phyloP scores from a whole-genome alignment of 2,113 vertebrate genomes.

The Eptesicus fuscus region DNA sequence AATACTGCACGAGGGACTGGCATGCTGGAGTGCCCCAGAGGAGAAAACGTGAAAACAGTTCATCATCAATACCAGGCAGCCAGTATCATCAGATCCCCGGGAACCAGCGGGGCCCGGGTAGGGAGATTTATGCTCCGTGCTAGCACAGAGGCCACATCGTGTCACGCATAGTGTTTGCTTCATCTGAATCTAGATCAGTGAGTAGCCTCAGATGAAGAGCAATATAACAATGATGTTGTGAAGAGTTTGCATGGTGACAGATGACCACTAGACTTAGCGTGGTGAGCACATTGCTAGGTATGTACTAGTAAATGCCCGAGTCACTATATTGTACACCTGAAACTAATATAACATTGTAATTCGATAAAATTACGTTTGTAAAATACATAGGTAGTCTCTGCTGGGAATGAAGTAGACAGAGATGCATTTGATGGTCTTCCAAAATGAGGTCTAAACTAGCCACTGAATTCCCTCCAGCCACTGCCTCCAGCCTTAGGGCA shows the following conservation, averaged over 20 bases:
- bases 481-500: background rate
- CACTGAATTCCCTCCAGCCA: background rate
- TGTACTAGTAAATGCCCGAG: background rate
- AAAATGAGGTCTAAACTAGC: background rate
- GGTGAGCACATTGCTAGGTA: background rate
- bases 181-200: background rate
- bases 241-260: background rate
- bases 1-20: background rate
- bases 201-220: background rate
- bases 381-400: background rate
- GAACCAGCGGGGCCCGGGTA: rapidly evolving
- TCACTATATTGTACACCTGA: background rate
- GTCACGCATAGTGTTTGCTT: rapidly evolving
- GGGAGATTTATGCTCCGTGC: background rate
- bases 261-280: background rate
- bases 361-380: background rate
- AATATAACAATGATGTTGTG: no score
- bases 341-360: background rate
- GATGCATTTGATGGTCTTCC: background rate
- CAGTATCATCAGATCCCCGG: background rate
- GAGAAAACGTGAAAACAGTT: background rate
- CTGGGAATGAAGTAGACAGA: background rate
- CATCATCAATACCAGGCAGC: background rate
- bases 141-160: background rate
- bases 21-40: background rate